Conservation (phyloP, 2,113 vertebrate species). For the Trematomus loennbergii region DNA sequence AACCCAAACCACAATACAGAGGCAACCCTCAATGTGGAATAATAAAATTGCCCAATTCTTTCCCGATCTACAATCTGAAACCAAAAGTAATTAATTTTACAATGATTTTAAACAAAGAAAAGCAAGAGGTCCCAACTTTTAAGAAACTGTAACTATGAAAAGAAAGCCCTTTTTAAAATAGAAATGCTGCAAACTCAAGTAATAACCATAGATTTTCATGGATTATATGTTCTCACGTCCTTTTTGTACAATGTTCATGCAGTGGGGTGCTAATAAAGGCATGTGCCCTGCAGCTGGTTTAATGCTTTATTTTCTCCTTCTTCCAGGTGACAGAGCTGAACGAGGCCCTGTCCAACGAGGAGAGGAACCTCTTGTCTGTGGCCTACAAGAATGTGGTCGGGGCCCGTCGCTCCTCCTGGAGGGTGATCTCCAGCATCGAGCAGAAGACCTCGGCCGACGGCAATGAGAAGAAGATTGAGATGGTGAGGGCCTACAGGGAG, state of each 20-base stretch:
- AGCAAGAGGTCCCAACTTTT: not conserved
- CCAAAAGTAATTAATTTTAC: not conserved
- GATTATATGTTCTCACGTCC: not conserved
- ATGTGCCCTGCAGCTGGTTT: slow-evolving; percentile 5
- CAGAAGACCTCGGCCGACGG: slow-evolving; percentile 98
- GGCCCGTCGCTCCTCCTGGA: slow-evolving; percentile 96
- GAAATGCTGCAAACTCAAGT: not conserved
- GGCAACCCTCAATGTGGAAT: not conserved
- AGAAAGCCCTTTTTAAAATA: not conserved
- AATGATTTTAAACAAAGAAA: not conserved
- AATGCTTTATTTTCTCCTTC: slow-evolving; percentile 20
- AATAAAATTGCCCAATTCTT: not conserved
- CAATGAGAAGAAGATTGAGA: slow-evolving; percentile 99
- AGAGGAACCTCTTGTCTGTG: slow-evolving; percentile 96
- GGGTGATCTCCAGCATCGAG: slow-evolving; percentile 99
- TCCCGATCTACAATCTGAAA: not conserved
- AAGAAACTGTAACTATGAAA: not conserved
- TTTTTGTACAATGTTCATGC: not conserved
- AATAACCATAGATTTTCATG: not conserved
- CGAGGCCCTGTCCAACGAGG: slow-evolving; percentile 97
- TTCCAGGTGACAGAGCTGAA: slow-evolving; percentile 95
- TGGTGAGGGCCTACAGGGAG: slow-evolving; percentile 97
- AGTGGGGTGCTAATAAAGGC: not conserved
- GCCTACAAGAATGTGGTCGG: slow-evolving; percentile 99
- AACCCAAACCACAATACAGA: too few species aligned